phyloP scores from a whole-genome alignment of 92 coral and sea anemone genomes.

The Parazoanthus swiftii region DNA sequence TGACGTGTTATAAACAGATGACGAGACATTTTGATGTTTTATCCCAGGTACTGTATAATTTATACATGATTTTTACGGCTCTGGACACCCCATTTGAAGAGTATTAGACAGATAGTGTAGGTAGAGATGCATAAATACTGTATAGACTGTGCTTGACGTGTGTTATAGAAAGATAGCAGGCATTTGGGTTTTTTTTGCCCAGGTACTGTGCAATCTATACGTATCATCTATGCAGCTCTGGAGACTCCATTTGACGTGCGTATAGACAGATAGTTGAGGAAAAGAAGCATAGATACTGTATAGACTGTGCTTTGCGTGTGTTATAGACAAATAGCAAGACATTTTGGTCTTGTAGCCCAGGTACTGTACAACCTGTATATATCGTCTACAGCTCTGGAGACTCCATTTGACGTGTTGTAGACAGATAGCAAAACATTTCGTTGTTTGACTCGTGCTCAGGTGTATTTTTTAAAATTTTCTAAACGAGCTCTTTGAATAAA shows the following conservation, averaged over 20 bases:
- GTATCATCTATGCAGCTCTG: too few species aligned
- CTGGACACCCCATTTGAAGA: background rate
- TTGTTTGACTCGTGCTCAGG: background rate
- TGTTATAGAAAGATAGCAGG: conserved; percentile 47
- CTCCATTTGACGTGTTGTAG: conserved; percentile 53
- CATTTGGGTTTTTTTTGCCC: conserved; percentile 43
- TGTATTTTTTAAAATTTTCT: background rate
- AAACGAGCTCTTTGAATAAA: too few species aligned
- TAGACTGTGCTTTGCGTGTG: conserved; percentile 60
- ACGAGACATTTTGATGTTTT: conserved; percentile 86
- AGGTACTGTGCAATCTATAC: too few species aligned
- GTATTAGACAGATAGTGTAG: background rate
- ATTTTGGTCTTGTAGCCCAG: conserved; percentile 36
- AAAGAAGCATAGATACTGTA: too few species aligned
- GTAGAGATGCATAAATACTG: background rate
- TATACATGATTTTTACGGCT: background rate
- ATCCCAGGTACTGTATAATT: conserved; percentile 66
- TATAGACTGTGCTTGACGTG: conserved; percentile 54
- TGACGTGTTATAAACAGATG: conserved; percentile 82
- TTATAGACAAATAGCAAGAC: conserved; percentile 69
- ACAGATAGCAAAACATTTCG: conserved; percentile 78
- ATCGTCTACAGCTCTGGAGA: too few species aligned
- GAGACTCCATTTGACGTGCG: too few species aligned
- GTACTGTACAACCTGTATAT: too few species aligned
- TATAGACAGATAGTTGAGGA: too few species aligned